Base-by-base conservation (phyloP, 2,888 invertebrate genomes). In the Theretra japonica region DNA sequence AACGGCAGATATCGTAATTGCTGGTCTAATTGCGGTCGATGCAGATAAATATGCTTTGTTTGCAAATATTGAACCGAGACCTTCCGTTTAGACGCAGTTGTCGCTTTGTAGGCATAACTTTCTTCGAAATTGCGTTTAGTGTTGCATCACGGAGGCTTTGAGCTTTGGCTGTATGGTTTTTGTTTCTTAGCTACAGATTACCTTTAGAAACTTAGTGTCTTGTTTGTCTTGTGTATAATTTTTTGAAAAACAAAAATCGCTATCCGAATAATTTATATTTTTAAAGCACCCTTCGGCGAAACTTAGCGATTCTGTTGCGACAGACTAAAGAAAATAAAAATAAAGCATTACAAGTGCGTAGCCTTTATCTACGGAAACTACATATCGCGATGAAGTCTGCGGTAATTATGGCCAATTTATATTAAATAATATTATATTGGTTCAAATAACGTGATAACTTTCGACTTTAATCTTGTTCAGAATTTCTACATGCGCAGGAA, bases 81-180 rank as follows among this genome's bases (percentile, higher is more conserved):
- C 79, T 81, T 77, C 68, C 33, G 77, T 75, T 77, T 76, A 79
- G 83, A 82, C 81, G 83, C 73, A 79, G 58, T 77, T 73, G 23
- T 19, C 3, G 25, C n/a, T 25, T 75, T 74, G 72, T 76, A 76
- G 76, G 79, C 77, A 82, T 75, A 73, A 69, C 72, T 72, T 75
- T 71, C 30, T 69, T 70, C 60, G n/a, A 50, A 41, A 71, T 68
- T 56, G 71, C 59, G 73, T 59, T 70, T 21, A n/a, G 1, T 17
- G n/a, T 70, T 70, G 69, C 48, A 33, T 62, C 57, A 69, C 5
- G 25, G 17, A 21, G 19, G n/a, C 57, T 57, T 57, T 57, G 11
- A 17, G 23, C 15, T 58, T 58, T 25, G 7, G 53, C n/a, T 53
- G 53, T 53, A 53, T 53, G 7, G n/a, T 53, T n/a, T 17, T 50